A percentile compares a stretch with the other conserved stretches of the same genome.
These are phyloP conservation scores for Palythoa heliodiscus DNA, from an alignment of 92 coral and sea anemone genomes.

Conservation along the genomic window DNA sequence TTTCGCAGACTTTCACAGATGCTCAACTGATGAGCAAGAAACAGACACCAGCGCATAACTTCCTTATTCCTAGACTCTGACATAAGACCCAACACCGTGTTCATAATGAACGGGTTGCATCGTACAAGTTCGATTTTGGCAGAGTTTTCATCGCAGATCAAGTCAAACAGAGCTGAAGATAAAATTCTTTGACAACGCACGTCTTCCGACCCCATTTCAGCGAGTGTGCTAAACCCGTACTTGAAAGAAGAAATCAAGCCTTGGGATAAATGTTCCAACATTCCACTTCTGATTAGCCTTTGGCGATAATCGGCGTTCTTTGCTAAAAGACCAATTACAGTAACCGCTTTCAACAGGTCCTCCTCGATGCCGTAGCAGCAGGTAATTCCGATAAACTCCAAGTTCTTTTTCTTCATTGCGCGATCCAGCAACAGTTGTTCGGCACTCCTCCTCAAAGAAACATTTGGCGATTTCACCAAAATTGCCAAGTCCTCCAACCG, in stretches of 20 bases:
- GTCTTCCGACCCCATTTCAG: slow-evolving; percentile 64
- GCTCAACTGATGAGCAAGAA: slow-evolving; percentile 74
- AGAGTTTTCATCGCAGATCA: slow-evolving; percentile 73
- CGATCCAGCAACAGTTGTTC: slow-evolving; percentile 79
- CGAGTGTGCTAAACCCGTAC: slow-evolving; percentile 67
- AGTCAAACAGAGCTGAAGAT: slow-evolving; percentile 80
- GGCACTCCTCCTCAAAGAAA: slow-evolving; percentile 79
- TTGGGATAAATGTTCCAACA: slow-evolving; percentile 74
- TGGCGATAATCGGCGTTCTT: slow-evolving; percentile 66
- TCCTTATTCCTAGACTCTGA: slow-evolving; percentile 74
- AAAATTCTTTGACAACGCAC: slow-evolving; percentile 71
- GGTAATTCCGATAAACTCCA: slow-evolving; percentile 71
- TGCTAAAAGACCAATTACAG: slow-evolving; percentile 75
- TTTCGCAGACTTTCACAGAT: slow-evolving; percentile 80
- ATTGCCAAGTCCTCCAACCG: slow-evolving; percentile 74
- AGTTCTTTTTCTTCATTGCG: slow-evolving; percentile 71
- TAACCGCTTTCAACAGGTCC: slow-evolving; percentile 81
- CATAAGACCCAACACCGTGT: slow-evolving; percentile 69
- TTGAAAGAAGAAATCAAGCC: slow-evolving; percentile 73
- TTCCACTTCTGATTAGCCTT: slow-evolving; percentile 65
- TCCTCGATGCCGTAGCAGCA: slow-evolving; percentile 78
- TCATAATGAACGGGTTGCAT: slow-evolving; percentile 66
- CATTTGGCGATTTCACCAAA: slow-evolving; percentile 81
- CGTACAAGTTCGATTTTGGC: slow-evolving; percentile 59
- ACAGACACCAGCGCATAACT: slow-evolving; percentile 88